phyloP scores from a whole-genome alignment of 2,113 vertebrate genomes.

The Callaeas wilsoni region DNA sequence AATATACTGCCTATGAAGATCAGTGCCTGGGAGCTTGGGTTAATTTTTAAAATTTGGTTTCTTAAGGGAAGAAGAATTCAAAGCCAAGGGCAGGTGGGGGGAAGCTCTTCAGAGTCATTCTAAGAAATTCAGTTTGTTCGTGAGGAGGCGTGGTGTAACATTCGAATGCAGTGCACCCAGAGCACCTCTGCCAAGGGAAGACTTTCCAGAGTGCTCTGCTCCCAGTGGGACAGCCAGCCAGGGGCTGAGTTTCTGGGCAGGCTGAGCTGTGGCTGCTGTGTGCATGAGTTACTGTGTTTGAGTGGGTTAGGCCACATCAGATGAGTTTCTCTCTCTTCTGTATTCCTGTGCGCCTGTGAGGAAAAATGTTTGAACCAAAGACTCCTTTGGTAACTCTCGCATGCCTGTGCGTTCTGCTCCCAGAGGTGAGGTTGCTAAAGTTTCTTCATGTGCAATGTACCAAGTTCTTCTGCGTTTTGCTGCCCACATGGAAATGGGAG shows the following conservation, averaged over 20 bases:
- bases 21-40: background rate
- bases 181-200: background rate
- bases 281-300: background rate
- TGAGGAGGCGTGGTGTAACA: accelerated
- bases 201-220: background rate
- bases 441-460: accelerated
- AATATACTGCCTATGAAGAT: background rate
- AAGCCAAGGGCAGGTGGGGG: background rate
- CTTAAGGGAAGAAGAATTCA: background rate
- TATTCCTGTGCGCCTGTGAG: background rate
- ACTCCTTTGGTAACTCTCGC: background rate
- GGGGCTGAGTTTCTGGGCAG: background rate
- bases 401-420: background rate
- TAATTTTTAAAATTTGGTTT: background rate
- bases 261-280: background rate
- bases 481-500: background rate
- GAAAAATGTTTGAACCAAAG: background rate
- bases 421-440: background rate
- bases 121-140: background rate
- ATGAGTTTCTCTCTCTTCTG: background rate
- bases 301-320: background rate
- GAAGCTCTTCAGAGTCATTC: background rate
- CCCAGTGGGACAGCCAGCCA: background rate
- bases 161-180: background rate
- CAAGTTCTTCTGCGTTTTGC: background rate